These are phyloP conservation scores for Tenthredo livida DNA, from an alignment of 2,888 invertebrate species.

Conservation along the genomic window DNA sequence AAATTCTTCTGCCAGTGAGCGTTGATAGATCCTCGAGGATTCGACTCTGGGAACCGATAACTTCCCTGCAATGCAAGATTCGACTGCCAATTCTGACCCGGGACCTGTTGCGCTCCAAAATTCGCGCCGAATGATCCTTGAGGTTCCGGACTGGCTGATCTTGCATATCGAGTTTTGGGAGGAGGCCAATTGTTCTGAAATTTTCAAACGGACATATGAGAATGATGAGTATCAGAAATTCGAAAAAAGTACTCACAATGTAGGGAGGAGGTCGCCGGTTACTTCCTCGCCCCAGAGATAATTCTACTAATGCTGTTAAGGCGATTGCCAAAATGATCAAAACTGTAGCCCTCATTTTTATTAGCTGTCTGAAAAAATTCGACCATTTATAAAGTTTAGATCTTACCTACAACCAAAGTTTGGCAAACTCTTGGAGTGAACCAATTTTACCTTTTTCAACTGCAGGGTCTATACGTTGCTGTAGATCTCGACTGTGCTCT, in stretches of 20 bases:
- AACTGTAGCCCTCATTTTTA: conserved; percentile 20
- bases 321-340: conserved; percentile 13
- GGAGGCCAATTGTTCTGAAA: conserved; percentile 27
- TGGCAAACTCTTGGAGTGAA: not conserved
- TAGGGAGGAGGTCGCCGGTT: conserved; percentile 26
- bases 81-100: conserved; percentile 6
- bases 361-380: not conserved
- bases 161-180: conserved; percentile 24
- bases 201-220: not conserved
- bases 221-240: not conserved
- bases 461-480: not conserved
- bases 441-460: not conserved
- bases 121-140: conserved; percentile 32
- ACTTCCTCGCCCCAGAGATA: not conserved
- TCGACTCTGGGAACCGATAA: conserved; percentile 16
- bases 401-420: not conserved
- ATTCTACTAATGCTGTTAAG: conserved; percentile 3
- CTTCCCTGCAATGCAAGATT: conserved; percentile 1
- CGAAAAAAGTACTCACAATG: conserved; percentile 10
- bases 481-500: not conserved
- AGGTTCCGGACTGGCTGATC: conserved; percentile 31
- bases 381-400: not conserved
- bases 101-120: conserved; percentile 5
- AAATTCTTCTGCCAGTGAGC: not conserved
- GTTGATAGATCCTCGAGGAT: conserved; percentile 15